A percentile compares a stretch with the other conserved stretches of the same genome.
phyloP scores from a whole-genome alignment of 2,113 vertebrate species.

The Colaptes auratus region DNA sequence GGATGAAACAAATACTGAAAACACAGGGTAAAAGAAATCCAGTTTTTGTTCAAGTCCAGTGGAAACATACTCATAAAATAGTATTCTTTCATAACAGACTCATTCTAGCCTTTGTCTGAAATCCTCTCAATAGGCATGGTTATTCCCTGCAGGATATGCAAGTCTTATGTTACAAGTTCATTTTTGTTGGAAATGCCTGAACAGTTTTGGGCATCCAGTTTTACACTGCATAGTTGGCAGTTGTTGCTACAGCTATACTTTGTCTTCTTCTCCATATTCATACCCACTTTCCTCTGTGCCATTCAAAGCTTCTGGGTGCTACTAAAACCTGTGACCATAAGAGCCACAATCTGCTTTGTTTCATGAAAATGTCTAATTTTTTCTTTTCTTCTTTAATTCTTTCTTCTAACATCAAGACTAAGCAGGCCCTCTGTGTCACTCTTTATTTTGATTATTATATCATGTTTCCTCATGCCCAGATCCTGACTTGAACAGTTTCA shows the following conservation, averaged over 20 bases:
- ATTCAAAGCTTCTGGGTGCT: not conserved
- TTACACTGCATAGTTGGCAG: not conserved
- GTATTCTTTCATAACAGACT: not conserved
- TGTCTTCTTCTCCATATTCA: not conserved
- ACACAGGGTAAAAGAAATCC: not conserved
- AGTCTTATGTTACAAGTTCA: not conserved
- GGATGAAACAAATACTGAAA: not conserved
- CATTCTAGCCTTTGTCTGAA: not conserved
- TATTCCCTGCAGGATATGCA: not conserved
- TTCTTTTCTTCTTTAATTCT: not conserved
- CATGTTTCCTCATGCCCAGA: not conserved
- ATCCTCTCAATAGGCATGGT: not conserved
- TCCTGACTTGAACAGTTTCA: not conserved
- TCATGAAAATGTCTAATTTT: not conserved
- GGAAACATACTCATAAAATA: not conserved
- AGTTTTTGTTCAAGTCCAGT: not conserved
- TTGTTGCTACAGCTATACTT: not conserved
- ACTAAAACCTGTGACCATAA: not conserved
- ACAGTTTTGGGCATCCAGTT: not conserved
- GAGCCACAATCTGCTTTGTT: not conserved
- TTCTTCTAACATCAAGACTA: not conserved
- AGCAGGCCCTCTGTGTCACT: not conserved
- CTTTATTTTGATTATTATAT: not conserved
- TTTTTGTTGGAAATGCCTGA: not conserved
- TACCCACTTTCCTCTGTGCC: not conserved